Evolutionary conservation across 2,113 vertebrate genomes (phyloP).

Genomic region (Phoxinus phoxinus): DNA sequence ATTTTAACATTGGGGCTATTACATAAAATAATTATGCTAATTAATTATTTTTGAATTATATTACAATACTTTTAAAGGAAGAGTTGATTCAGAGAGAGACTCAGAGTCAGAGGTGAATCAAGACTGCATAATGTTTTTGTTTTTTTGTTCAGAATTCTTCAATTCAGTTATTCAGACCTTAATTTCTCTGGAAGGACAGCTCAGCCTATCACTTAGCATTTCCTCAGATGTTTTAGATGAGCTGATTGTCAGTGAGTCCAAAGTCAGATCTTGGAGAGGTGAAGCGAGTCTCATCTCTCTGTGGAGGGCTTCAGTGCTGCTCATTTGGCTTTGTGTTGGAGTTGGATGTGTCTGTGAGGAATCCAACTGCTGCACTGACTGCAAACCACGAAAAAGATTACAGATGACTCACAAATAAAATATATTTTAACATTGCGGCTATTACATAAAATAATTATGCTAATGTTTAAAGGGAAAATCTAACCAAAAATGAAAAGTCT

Average conservation of each 20-base stretch:
- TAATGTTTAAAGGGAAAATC: not conserved
- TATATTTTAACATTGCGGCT: not conserved
- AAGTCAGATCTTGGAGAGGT: not conserved
- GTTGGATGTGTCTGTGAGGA: not conserved
- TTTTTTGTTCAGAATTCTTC: not conserved
- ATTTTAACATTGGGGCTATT: not conserved
- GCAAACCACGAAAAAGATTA: not conserved
- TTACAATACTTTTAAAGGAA: constrained; percentile 9
- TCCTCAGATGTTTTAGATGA: constrained; percentile 34
- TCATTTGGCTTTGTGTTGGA: constrained; percentile 54
- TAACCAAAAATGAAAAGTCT: not conserved
- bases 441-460: not conserved
- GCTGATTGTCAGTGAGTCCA: not conserved
- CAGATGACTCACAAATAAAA: not conserved
- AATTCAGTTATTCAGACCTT: not conserved
- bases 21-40: not conserved
- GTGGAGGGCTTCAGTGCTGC: constrained; percentile 28
- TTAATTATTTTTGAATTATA: no score
- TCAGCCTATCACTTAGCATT: constrained; percentile 9
- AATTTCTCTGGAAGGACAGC: not conserved
- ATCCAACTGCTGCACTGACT: constrained; percentile 10
- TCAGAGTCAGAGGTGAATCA: not conserved
- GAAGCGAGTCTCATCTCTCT: not conserved
- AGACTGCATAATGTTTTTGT: not conserved
- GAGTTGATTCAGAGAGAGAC: constrained; percentile 3